Evolutionary conservation across 1,140 invertebrate genomes (phyloP), one percentile per base, ranked within the genome.

Genomic region (Pseudomyrmex concolor): DNA sequence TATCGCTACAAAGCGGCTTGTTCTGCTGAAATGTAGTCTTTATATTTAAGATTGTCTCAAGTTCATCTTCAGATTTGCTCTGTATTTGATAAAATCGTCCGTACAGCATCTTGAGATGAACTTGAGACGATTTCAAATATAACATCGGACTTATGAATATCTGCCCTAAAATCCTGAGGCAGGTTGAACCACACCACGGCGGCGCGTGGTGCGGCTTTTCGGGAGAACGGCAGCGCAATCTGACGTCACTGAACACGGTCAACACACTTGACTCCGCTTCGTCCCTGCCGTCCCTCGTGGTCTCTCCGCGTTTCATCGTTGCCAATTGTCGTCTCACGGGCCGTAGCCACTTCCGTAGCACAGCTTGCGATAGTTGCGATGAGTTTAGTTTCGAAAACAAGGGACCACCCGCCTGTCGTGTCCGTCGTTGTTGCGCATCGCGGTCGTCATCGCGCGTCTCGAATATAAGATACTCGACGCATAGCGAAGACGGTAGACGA

Each of bases 361-460:
- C 66, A 76, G 60, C 34, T 76, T 48, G 84, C 81, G 84, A 22
- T 80, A 83, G 86, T 57, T 82, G 84, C 89, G 84, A 90, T 91
- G 90, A 91, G 90, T 90, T 90, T 87, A 90, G 89, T 91, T 90
- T 89, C 89, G 88, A 91, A 89, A 91, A 91, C 86, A 91, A 91
- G 84, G 72, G 80, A 80, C 77, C 73, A 72, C 57, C 62, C 57
- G 84, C 68, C 74, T 84, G 74, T 86, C 74, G 77, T 62, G 17
- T 34, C 34, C 66, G 54, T 48, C 76, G 74, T 57, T 54, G 74
- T 48, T 64, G 64, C 51, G n/a, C 74, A 62, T 73, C 73, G 85
- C 70, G 81, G 34, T 34, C 34, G 34, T 34, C 34, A 34, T 34
- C 34, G 34, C 34, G 34, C 34, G 34, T 34, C 34, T 34, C 34